Evolutionary conservation across 2,888 invertebrate genomes (phyloP).

Genomic region (Caenorhabditis sp.): DNA sequence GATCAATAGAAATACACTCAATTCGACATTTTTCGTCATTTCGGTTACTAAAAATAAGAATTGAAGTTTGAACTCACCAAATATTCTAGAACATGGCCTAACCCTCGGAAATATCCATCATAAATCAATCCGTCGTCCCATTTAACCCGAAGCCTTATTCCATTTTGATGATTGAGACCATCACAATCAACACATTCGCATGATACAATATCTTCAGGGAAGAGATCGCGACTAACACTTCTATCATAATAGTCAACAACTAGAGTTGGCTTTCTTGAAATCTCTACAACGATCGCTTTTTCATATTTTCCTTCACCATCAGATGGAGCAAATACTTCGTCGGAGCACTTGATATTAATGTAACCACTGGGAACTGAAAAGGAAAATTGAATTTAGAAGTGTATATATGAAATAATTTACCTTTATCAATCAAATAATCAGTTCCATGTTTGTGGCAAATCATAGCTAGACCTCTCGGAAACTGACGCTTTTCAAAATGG

Average conservation of each 20-base stretch:
- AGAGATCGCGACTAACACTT: conserved; percentile 77
- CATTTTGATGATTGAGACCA: conserved; percentile 33
- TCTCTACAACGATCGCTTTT: background rate
- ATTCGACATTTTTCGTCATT: background rate
- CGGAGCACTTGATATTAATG: conserved; percentile 11
- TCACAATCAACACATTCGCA: conserved; percentile 48
- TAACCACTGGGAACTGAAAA: background rate
- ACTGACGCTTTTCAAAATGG: conserved; percentile 40
- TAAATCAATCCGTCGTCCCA: conserved; percentile 56
- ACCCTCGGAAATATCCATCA: conserved; percentile 55
- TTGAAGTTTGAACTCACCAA: background rate
- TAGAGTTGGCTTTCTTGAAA: background rate
- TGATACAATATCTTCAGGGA: conserved; percentile 70
- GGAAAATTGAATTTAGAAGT: background rate
- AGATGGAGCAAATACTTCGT: conserved; percentile 9
- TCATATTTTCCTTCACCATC: background rate
- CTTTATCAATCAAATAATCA: conserved; percentile 10
- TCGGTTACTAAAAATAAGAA: background rate
- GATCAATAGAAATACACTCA: background rate
- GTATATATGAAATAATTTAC: background rate
- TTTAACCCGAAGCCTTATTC: conserved; percentile 42
- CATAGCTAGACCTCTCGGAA: conserved; percentile 34
- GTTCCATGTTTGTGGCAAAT: conserved; percentile 42
- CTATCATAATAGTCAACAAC: conserved; percentile 77
- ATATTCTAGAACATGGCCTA: background rate